These are phyloP conservation scores for Brachyopa scutellaris DNA, from an alignment of 2,888 invertebrate species.

Conservation along the genomic window DNA sequence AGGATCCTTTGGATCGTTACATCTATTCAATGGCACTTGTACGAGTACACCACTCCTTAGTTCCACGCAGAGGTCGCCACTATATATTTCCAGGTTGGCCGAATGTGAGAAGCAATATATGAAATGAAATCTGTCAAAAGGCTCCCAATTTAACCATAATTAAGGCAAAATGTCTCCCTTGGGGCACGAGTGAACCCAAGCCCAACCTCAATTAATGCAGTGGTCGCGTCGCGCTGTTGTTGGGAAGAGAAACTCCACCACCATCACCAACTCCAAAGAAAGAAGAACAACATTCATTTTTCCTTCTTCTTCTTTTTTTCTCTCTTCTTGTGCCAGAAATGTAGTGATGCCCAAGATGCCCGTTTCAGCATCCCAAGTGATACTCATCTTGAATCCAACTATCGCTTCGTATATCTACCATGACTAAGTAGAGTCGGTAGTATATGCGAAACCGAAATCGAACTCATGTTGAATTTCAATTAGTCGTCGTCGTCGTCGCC, in stretches of 20 bases:
- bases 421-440: conserved; percentile 70
- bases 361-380: conserved; percentile 61
- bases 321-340: conserved; percentile 48
- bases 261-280: conserved; percentile 14
- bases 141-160: conserved; percentile 78
- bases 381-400: conserved; percentile 67
- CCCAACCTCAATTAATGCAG: conserved; percentile 71
- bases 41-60: conserved; percentile 60
- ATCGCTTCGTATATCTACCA: conserved; percentile 71
- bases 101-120: conserved; percentile 62
- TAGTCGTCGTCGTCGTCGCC: conserved; percentile 75
- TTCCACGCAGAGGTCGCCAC: conserved; percentile 17
- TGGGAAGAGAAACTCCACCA: conserved; percentile 61
- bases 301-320: conserved; percentile 8
- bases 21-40: conserved; percentile 29
- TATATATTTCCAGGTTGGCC: conserved; percentile 39
- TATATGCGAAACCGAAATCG: conserved; percentile 71
- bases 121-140: conserved; percentile 75
- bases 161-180: conserved; percentile 74
- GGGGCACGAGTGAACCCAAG: conserved; percentile 71
- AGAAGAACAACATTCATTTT: conserved; percentile 38
- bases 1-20: conserved; percentile 4
- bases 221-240: conserved; percentile 44
- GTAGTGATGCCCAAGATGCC: conserved; percentile 70
- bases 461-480: conserved; percentile 76